Evolutionary conservation across 2,888 invertebrate genomes (phyloP).

Genomic region (Anorthoa munda): DNA sequence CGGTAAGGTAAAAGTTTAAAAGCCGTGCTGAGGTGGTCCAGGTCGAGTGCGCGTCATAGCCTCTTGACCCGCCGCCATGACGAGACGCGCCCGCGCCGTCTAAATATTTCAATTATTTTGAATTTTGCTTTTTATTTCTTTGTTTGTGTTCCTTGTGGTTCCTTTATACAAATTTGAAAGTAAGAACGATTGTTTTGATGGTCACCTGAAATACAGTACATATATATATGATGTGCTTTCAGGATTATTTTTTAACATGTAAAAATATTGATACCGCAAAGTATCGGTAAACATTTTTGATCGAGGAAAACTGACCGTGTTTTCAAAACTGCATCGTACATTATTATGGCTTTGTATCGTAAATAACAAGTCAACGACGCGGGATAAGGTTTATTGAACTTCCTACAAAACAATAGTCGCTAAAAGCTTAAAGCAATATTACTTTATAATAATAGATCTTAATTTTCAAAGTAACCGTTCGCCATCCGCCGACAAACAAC

Average conservation of each 20-base stretch:
- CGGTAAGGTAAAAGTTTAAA: constrained; percentile 81
- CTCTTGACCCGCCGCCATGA: constrained; percentile 81
- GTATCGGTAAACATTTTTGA: neutral
- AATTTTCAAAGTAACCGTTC: constrained; percentile 11
- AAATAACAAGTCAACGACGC: neutral
- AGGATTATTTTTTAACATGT: neutral
- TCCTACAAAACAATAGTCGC: constrained; percentile 28
- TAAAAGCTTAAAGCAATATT: constrained; percentile 42
- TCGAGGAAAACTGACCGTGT: neutral
- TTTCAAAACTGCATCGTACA: neutral
- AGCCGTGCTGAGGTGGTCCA: constrained; percentile 80
- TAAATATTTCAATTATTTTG: constrained; percentile 68
- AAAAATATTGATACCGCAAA: too few species aligned
- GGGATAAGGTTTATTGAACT: constrained; percentile 4
- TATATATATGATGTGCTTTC: neutral
- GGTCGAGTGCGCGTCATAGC: constrained; percentile 86
- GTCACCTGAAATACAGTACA: neutral
- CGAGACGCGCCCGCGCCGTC: constrained; percentile 47
- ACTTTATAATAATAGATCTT: constrained; percentile 25
- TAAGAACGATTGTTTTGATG: neutral
- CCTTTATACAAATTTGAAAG: neutral
- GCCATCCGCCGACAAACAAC: constrained; percentile 29
- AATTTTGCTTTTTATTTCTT: constrained; percentile 22
- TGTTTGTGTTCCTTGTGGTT: neutral
- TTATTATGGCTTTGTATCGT: neutral